Evolutionary conservation across 2,113 vertebrate genomes (phyloP).

Genomic region (Myrmecophaga tridactyla): DNA sequence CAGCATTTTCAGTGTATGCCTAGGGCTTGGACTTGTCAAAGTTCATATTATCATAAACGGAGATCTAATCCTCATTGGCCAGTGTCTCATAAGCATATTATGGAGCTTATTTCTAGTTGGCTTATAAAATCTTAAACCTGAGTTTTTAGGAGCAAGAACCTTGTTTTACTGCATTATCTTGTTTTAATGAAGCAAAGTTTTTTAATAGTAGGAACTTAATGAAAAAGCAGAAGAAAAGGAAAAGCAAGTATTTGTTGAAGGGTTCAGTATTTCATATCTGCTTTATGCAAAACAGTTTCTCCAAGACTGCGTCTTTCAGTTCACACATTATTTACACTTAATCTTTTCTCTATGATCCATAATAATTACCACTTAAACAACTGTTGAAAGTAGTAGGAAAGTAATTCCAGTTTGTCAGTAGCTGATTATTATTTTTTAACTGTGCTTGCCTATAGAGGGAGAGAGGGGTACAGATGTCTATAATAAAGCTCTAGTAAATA

Average conservation of each 20-base stretch:
- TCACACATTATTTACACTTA: not conserved
- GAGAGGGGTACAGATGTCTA: not conserved
- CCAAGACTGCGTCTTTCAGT: not conserved
- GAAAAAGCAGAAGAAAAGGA: not conserved
- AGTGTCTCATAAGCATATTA: not conserved
- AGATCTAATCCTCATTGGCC: not conserved
- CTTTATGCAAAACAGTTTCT: not conserved
- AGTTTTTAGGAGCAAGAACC: not conserved
- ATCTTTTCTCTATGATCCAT: not conserved
- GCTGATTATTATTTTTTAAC: not conserved
- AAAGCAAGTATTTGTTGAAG: not conserved
- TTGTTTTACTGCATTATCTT: not conserved
- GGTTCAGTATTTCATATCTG: not conserved
- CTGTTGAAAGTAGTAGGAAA: not conserved
- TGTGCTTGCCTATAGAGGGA: not conserved
- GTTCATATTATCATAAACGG: not conserved
- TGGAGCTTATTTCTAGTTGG: constrained; percentile 14
- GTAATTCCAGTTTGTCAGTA: not conserved
- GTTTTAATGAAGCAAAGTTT: constrained; percentile 15
- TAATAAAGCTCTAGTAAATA: not conserved
- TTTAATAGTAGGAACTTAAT: not conserved
- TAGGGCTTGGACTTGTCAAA: not conserved
- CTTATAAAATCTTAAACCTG: not conserved
- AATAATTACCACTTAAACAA: not conserved
- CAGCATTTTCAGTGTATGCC: not conserved